phyloP scores from a whole-genome alignment of 2,113 vertebrate genomes.

The Fulica atra region DNA sequence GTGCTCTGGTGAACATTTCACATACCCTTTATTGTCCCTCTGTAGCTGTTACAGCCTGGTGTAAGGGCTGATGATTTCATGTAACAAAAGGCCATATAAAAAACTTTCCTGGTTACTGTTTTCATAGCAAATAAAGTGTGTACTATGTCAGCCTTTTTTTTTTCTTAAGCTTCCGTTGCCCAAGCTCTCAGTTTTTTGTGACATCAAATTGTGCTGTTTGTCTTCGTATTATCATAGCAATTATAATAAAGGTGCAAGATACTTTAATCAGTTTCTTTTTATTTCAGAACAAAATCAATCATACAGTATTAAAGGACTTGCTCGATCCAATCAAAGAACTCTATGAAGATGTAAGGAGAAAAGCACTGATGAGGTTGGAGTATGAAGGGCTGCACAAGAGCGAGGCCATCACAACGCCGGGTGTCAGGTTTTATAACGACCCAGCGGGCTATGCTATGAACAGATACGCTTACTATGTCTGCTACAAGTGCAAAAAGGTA shows the following conservation, averaged over 20 bases:
- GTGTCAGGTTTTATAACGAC: conserved; percentile 95
- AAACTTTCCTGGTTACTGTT: neutral
- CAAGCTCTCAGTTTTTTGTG: neutral
- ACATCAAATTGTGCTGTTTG: neutral
- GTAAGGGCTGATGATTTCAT: neutral
- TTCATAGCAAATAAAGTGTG: neutral
- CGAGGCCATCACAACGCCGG: conserved; percentile 95
- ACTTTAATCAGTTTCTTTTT: neutral
- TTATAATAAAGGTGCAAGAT: neutral
- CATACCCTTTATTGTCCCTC: neutral
- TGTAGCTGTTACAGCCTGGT: neutral
- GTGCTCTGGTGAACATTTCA: neutral
- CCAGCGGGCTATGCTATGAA: conserved; percentile 98
- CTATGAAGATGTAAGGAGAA: conserved; percentile 96
- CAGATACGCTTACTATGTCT: conserved; percentile 98
- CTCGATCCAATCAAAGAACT: conserved; percentile 98
- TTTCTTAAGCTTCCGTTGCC: neutral
- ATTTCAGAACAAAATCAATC: conserved; percentile 98
- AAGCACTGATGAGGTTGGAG: conserved; percentile 96
- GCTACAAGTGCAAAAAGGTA: conserved; percentile 99
- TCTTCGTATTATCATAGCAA: neutral
- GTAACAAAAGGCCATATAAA: neutral
- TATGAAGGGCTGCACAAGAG: conserved; percentile 98
- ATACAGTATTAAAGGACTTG: conserved; percentile 94
- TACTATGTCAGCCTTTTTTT: neutral